Evolutionary conservation across 2,888 invertebrate species (phyloP).

Genomic region (Hyposoter dolosus): DNA sequence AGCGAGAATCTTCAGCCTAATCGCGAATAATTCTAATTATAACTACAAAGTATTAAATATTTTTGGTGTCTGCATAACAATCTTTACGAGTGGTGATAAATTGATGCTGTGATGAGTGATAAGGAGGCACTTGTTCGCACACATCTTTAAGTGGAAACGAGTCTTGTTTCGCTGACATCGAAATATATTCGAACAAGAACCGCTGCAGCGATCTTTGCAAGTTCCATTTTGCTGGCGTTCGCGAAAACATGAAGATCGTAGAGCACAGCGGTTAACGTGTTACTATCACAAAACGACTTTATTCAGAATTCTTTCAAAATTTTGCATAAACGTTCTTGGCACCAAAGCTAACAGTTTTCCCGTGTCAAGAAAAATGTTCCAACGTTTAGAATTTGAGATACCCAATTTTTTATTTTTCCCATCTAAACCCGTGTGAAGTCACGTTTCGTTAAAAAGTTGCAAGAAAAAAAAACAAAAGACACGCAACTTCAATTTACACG

Average conservation of each 20-base stretch:
- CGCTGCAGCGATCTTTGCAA: slow-evolving; percentile 2
- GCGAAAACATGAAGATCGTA: background rate
- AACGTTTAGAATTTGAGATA: too few species aligned
- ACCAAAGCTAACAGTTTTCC: too few species aligned
- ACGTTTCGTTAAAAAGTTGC: too few species aligned
- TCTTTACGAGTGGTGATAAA: background rate
- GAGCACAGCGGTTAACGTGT: background rate
- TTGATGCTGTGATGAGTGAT: slow-evolving; percentile 45
- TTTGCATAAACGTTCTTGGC: too few species aligned
- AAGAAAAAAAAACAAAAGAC: too few species aligned
- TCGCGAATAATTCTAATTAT: background rate
- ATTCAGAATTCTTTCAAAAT: too few species aligned
- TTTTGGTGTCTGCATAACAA: background rate
- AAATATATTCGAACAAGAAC: background rate
- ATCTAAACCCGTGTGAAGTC: too few species aligned
- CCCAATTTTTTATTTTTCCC: too few species aligned
- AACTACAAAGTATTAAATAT: background rate
- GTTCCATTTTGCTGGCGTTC: slow-evolving; percentile 27
- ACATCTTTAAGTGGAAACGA: slow-evolving; percentile 18
- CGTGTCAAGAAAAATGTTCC: too few species aligned
- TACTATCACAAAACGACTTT: too few species aligned
- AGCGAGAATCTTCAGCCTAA: background rate
- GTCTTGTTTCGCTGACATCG: slow-evolving; percentile 52
- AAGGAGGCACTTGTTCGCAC: slow-evolving; percentile 46
- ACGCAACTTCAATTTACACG: too few species aligned